Conservation (phyloP, 2,888 invertebrate genomes). For the Emmelina monodactyla region DNA sequence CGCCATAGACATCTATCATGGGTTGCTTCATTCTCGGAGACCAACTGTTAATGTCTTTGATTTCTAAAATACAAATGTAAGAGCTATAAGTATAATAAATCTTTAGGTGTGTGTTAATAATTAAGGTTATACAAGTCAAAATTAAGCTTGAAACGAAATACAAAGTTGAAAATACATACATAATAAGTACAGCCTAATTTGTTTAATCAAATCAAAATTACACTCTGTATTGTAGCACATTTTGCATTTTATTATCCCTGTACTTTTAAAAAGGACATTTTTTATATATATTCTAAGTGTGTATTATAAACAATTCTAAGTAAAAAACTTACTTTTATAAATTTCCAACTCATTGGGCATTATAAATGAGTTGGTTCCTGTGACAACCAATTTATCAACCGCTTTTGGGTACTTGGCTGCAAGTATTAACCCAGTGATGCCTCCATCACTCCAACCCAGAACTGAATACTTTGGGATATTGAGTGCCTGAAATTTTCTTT, state of each 20-base stretch:
- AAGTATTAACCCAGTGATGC: constrained; percentile 78
- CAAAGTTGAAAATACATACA: too few species aligned
- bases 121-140: background rate
- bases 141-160: too few species aligned
- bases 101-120: background rate
- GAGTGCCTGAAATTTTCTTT: constrained; percentile 57
- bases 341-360: constrained; percentile 69
- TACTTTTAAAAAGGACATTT: too few species aligned
- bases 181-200: too few species aligned
- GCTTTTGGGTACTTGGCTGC: constrained; percentile 73
- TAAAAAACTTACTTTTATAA: constrained; percentile 23
- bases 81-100: background rate
- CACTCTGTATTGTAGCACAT: too few species aligned
- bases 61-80: constrained; percentile 38
- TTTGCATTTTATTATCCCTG: too few species aligned
- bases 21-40: constrained; percentile 75
- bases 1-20: constrained; percentile 72
- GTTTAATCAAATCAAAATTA: too few species aligned
- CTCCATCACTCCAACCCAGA: constrained; percentile 92
- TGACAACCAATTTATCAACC: constrained; percentile 76
- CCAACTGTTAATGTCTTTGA: constrained; percentile 74
- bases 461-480: constrained; percentile 75
- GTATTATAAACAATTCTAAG: background rate
- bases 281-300: background rate
- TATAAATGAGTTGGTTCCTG: constrained; percentile 82